A percentile compares a stretch with the other conserved stretches of the same genome.
These are phyloP conservation scores for Erebia ligea DNA, from an alignment of 2,888 invertebrate species.

Conservation along the genomic window DNA sequence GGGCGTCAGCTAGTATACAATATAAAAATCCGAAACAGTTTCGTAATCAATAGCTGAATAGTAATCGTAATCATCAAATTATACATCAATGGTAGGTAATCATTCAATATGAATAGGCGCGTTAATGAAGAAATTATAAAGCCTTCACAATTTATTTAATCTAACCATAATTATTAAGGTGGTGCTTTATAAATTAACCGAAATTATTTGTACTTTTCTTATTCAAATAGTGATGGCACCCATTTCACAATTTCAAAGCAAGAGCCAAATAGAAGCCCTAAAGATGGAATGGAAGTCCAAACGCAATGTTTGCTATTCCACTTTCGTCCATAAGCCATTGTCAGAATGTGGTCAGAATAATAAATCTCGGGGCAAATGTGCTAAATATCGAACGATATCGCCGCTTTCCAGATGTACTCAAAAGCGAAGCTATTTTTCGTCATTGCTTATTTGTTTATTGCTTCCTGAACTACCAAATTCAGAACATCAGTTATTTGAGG, in stretches of 20 bases:
- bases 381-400: constrained; percentile 72
- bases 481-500: constrained; percentile 4
- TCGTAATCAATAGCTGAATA: no score
- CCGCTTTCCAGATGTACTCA: constrained; percentile 61
- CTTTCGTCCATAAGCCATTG: constrained; percentile 61
- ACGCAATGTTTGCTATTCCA: constrained; percentile 67
- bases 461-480: constrained; percentile 19
- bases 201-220: not conserved
- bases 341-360: constrained; percentile 75
- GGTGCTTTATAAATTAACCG: no score
- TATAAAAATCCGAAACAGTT: no score
- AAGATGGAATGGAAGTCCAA: constrained; percentile 57
- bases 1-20: no score
- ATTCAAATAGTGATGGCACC: not conserved
- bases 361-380: constrained; percentile 67
- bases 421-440: constrained; percentile 11
- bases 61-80: no score
- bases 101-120: no score
- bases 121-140: no score
- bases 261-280: constrained; percentile 47
- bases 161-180: no score
- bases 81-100: no score
- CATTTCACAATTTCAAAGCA: constrained; percentile 3
- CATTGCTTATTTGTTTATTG: constrained; percentile 6
- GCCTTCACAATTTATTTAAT: no score